These are phyloP conservation scores for Cladopsammia gracilis DNA, from an alignment of 64 coral and sea anemone species.

Conservation along the genomic window DNA sequence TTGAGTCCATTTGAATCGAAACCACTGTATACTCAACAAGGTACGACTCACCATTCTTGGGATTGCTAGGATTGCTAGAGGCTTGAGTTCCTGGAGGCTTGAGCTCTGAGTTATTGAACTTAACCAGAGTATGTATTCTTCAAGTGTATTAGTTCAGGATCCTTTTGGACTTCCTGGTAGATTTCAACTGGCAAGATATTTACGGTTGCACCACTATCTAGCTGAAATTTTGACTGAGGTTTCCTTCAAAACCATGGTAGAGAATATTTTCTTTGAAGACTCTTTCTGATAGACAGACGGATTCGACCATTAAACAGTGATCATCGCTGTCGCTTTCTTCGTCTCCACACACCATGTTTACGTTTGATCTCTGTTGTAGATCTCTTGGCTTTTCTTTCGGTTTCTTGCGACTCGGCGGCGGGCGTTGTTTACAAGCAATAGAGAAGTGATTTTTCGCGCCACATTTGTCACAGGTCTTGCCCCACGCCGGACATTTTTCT, in stretches of 20 bases:
- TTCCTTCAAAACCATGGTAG: slow-evolving; percentile 15
- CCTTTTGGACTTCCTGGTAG: slow-evolving; percentile 15
- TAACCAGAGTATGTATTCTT: neutral
- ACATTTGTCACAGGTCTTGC: too few relatives aligned
- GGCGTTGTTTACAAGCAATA: too few relatives aligned
- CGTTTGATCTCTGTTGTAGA: neutral
- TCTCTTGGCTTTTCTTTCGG: neutral
- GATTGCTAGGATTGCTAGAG: neutral
- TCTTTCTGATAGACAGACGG: neutral
- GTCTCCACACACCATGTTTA: neutral
- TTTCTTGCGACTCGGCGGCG: neutral
- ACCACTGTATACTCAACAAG: slow-evolving; percentile 12
- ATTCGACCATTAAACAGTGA: neutral
- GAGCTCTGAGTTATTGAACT: neutral
- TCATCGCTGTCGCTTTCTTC: neutral
- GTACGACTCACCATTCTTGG: slow-evolving; percentile 25
- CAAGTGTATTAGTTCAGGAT: neutral
- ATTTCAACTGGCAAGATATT: slow-evolving; percentile 54
- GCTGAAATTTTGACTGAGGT: slow-evolving; percentile 18
- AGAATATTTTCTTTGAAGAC: neutral
- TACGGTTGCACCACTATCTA: slow-evolving; percentile 60
- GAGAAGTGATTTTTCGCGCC: too few relatives aligned
- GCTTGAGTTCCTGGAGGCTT: neutral
- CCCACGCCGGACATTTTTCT: neutral
- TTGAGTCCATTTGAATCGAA: neutral